These are phyloP conservation scores for Prunella strophiata DNA, from an alignment of 2,797 vertebrate genomes.

Conservation along the genomic window DNA sequence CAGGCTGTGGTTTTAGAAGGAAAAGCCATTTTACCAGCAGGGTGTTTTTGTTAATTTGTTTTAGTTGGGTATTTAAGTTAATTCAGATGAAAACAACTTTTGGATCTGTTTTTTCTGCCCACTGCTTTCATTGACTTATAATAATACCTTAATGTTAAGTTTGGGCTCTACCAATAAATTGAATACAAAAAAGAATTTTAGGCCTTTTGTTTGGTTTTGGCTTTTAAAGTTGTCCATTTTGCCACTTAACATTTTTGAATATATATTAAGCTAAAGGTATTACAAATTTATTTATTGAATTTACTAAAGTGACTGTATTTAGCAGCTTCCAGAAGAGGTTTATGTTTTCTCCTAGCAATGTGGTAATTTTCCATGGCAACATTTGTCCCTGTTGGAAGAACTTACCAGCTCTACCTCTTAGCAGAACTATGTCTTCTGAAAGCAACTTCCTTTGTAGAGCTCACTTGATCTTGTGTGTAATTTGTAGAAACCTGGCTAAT, in stretches of 20 bases:
- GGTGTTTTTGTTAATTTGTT: background rate
- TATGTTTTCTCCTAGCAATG: background rate
- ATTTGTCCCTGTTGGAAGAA: background rate
- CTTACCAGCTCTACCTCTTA: background rate
- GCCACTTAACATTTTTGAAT: background rate
- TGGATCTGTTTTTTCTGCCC: background rate
- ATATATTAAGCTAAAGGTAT: background rate
- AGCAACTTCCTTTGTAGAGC: background rate
- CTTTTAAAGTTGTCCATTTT: background rate
- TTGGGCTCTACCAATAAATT: background rate
- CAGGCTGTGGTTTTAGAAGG: background rate
- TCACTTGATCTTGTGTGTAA: background rate
- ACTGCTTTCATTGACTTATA: background rate
- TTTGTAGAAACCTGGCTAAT: background rate
- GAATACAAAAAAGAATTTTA: background rate
- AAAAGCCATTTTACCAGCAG: background rate
- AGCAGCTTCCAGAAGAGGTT: background rate
- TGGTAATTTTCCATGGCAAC: background rate
- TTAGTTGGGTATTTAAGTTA: background rate
- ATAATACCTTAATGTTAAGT: background rate
- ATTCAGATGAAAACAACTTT: background rate
- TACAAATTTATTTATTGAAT: background rate
- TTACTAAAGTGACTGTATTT: background rate
- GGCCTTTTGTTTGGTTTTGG: accelerated
- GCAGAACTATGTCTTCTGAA: background rate